Base-by-base conservation (phyloP, 1,140 invertebrate species). In the Ylistrum balloti region DNA sequence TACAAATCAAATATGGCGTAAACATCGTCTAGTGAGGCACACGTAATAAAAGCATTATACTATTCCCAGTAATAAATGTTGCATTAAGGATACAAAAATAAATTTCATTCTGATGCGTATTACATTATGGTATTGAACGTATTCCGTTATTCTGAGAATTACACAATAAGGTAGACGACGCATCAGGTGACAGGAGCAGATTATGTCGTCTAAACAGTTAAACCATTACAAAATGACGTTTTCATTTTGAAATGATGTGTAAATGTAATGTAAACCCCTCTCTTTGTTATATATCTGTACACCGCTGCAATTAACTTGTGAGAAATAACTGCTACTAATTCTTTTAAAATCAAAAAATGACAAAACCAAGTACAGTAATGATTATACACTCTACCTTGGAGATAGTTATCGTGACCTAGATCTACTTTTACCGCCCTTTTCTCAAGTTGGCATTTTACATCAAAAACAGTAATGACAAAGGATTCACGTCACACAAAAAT, bases 11-110 rank as follows among this genome's bases (percentile, higher is more conserved):
- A 74, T 28, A n/a, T 28, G n/a, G 56, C 56, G 56, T 74, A 28
- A 74, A 74, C 56, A 74, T 74, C 28, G 56, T 3, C 56, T n/a
- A 5, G 5, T 74, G 22, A 74, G n/a, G 9, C 56, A 28, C n/a
- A 74, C 5, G 11, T 74, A 74, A 74, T 74, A 74, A 74, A 74
- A 28, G 9, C 17, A 74, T 74, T 74, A n/a, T 74, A 74, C n/a
- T n/a, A 74, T 74, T 74, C 56, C 22, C 5, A 74, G 56, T 11
- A 22, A 74, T 74, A 74, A 74, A 74, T 74, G 15, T n/a, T 74
- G 56, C 56, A 74, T 74, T 74, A 74, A 74, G 28, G 56, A 74
- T 74, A 74, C 56, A 28, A 17, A 74, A 74, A 74, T 74, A 74
- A 74, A 74, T 74, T 74, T n/a, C 22, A 74, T 28, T 28, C 56